phyloP scores from a whole-genome alignment of 2,888 invertebrate species.

The Oxystoma pomonae region DNA sequence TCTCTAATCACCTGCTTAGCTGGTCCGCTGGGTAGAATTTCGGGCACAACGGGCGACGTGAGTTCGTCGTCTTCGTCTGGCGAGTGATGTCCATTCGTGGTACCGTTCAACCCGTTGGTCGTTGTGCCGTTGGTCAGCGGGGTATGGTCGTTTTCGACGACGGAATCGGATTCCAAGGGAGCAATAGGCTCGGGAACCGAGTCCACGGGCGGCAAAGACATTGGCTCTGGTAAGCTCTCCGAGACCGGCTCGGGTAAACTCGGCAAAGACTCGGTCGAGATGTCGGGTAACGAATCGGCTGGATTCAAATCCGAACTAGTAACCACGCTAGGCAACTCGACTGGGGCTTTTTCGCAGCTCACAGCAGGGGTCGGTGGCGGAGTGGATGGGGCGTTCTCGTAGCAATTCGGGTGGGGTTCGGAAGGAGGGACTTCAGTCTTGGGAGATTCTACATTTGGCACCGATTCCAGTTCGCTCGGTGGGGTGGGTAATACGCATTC shows the following conservation, averaged over 20 bases:
- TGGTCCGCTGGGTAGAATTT: constrained; percentile 43
- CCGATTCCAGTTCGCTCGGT: neutral
- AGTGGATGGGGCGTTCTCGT: neutral
- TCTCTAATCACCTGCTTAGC: constrained; percentile 51
- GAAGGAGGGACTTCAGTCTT: constrained; percentile 16
- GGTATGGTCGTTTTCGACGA: constrained; percentile 26
- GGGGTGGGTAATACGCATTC: neutral
- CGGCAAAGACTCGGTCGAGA: constrained; percentile 45
- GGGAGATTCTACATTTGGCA: neutral
- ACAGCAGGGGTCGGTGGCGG: neutral
- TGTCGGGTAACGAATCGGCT: constrained; percentile 46
- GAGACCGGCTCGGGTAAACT: constrained; percentile 43
- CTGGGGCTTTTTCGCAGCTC: neutral
- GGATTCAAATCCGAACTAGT: constrained; percentile 34
- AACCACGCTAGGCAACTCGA: neutral
- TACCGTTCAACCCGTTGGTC: constrained; percentile 30
- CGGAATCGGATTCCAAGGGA: constrained; percentile 16
- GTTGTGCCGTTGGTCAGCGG: constrained; percentile 41
- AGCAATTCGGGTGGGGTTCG: constrained; percentile 13
- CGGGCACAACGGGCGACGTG: constrained; percentile 47
- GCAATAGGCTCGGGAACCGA: constrained; percentile 45
- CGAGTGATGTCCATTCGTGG: constrained; percentile 45
- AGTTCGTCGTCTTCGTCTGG: constrained; percentile 35
- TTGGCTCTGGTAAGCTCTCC: constrained; percentile 44
- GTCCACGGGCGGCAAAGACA: constrained; percentile 47